phyloP scores from a whole-genome alignment of 2,888 invertebrate species.

The Dynastes maya region DNA sequence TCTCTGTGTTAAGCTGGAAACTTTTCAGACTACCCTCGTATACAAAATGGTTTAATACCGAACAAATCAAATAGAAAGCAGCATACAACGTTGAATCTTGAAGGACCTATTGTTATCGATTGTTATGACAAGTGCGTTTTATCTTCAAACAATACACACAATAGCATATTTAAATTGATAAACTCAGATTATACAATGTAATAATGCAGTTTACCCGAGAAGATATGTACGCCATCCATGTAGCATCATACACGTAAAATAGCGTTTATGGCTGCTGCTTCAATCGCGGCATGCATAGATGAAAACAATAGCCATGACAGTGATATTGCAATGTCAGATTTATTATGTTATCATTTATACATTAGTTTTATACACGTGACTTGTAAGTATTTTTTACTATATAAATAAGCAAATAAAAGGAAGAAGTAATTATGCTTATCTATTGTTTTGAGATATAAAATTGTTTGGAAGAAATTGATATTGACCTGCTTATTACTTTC shows the following conservation, averaged over 20 bases:
- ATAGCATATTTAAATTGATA: too few species aligned
- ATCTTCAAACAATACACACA: too few species aligned
- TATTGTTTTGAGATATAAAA: conserved; percentile 4
- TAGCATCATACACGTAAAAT: not conserved
- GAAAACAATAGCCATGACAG: conserved; percentile 27
- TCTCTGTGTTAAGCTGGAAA: too few species aligned
- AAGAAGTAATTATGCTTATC: not conserved
- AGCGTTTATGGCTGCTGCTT: not conserved
- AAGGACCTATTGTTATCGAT: too few species aligned
- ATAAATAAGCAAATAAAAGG: not conserved
- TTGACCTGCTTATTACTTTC: conserved; percentile 18
- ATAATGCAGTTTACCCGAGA: not conserved
- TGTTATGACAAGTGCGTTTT: too few species aligned
- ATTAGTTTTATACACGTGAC: conserved; percentile 27
- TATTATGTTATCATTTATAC: conserved; percentile 32
- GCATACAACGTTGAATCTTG: too few species aligned
- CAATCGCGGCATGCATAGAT: conserved; percentile 26
- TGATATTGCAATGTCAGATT: conserved; percentile 27
- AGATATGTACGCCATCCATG: not conserved
- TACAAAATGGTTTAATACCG: too few species aligned
- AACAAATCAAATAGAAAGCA: too few species aligned
- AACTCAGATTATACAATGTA: too few species aligned
- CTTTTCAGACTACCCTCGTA: too few species aligned
- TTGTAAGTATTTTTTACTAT: conserved; percentile 23
- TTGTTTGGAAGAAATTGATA: conserved; percentile 18